These are phyloP conservation scores for Drosophila tani DNA, from an alignment of 1,140 invertebrate genomes.

Conservation along the genomic window DNA sequence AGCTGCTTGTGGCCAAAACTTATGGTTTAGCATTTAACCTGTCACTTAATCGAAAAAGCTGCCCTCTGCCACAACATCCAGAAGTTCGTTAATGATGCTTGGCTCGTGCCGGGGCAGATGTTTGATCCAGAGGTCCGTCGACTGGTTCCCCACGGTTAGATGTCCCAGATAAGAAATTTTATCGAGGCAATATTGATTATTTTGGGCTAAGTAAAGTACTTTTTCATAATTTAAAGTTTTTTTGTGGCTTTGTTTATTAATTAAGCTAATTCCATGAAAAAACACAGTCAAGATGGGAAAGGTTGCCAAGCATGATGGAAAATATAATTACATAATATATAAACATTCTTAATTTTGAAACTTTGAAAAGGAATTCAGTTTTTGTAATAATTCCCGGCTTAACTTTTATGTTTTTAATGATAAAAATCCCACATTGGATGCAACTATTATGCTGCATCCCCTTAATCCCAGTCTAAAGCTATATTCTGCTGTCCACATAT, in stretches of 20 bases:
- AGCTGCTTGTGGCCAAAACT: constrained; percentile 65
- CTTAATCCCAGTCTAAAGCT: constrained; percentile 6
- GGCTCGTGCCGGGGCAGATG: constrained; percentile 46
- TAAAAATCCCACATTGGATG: neutral
- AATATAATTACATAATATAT: too few relatives aligned
- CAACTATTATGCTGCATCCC: constrained; percentile 19
- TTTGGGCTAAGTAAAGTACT: neutral
- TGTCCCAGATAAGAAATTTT: constrained; percentile 29
- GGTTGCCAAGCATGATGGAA: too few relatives aligned
- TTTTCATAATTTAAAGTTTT: neutral
- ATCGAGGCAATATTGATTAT: constrained; percentile 1
- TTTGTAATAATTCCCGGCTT: neutral
- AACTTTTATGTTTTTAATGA: constrained; percentile 1
- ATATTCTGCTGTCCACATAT: constrained; percentile 13
- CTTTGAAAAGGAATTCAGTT: neutral
- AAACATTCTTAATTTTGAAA: neutral
- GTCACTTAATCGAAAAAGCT: constrained; percentile 69
- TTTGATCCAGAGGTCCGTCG: neutral
- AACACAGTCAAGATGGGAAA: too few relatives aligned
- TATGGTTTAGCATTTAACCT: constrained; percentile 74
- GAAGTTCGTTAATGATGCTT: constrained; percentile 50
- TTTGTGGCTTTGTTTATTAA: too few relatives aligned
- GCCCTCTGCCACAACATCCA: constrained; percentile 41
- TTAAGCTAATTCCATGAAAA: neutral
- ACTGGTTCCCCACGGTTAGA: constrained; percentile 26